Evolutionary conservation across 2,797 vertebrate species (phyloP), one percentile per base, ranked within the genome.

Genomic region (Limnodromus scolopaceus): DNA sequence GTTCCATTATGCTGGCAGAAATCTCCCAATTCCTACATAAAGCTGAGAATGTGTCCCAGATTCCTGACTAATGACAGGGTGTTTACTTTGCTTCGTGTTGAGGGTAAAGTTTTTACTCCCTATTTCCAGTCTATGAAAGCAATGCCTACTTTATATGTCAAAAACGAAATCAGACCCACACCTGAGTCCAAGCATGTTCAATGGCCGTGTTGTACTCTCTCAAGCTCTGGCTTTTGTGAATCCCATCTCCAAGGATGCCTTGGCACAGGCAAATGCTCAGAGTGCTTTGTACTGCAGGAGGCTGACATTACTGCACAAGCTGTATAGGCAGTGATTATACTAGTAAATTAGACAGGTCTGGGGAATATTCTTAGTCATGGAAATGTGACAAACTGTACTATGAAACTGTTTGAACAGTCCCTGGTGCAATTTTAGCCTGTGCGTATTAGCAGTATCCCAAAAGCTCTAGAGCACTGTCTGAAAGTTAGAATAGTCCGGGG

Each of bases 301-400:
- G 17, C 18, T 28, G 43, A 41, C 24, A 61, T 81, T 76, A 55
- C 70, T 76, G 54, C 80, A 46, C 41, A 65, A 79, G 24, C 54
- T 88, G 30, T 69, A 92, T n/a, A 77, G 63, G 12, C 77, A 89
- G 28, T 84, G 60, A 94, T 83, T 94, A 77, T 60, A 45, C 6
- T 61, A 91, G 39, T 57, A 94, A 91, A 91, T 96, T 87, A 80
- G 55, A 25, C 13, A 60, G 77, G 82, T 68, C 63, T 80, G 28
- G 43, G 39, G 48, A 82, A 49, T 36, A n/a, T 60, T 95, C 46
- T 84, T 83, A 75, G 43, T 89, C 78, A 49, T 72, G 64, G 77
- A 63, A 94, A 70, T 74, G 63, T 64, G 75, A 55, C 36, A 74
- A 75, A 48, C 60, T 87, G 41, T 71, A 49, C 81, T 77, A 22